Conservation (phyloP, 2,113 vertebrate species). For the Cyanoliseus patagonus region DNA sequence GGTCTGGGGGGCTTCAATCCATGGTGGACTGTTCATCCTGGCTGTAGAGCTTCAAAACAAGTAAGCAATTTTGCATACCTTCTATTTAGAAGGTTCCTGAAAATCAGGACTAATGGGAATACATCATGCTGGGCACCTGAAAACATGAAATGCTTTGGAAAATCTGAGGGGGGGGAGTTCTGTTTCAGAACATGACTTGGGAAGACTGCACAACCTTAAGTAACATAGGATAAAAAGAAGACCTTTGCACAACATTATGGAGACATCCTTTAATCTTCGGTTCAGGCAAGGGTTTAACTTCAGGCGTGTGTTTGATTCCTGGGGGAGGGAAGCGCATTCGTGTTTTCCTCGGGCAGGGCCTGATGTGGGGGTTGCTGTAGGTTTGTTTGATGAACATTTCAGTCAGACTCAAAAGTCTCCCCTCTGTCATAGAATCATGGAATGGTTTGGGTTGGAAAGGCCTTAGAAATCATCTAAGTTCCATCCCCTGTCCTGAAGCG, state of each 20-base stretch:
- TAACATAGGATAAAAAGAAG: neutral
- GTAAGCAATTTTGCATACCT: neutral
- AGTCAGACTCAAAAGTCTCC: neutral
- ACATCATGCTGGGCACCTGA: neutral
- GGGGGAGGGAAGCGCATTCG: neutral
- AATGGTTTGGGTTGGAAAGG: neutral
- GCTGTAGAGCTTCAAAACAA: neutral
- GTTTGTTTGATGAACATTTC: neutral
- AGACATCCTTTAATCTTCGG: neutral
- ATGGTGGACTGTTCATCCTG: neutral
- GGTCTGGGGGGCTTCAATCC: neutral
- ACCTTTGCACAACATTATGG: neutral
- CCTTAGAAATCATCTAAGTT: neutral
- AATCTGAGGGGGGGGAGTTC: neutral
- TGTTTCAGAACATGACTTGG: neutral
- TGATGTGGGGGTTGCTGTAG: neutral
- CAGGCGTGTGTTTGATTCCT: neutral
- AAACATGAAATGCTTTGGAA: neutral
- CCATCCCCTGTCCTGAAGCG: neutral
- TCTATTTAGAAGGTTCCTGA: neutral
- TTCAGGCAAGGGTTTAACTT: neutral
- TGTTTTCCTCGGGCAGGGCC: neutral
- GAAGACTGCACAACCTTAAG: neutral
- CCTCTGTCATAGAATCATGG: neutral
- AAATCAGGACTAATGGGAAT: neutral